Conservation (phyloP, 2,113 vertebrate genomes). For the Sorex fumeus region DNA sequence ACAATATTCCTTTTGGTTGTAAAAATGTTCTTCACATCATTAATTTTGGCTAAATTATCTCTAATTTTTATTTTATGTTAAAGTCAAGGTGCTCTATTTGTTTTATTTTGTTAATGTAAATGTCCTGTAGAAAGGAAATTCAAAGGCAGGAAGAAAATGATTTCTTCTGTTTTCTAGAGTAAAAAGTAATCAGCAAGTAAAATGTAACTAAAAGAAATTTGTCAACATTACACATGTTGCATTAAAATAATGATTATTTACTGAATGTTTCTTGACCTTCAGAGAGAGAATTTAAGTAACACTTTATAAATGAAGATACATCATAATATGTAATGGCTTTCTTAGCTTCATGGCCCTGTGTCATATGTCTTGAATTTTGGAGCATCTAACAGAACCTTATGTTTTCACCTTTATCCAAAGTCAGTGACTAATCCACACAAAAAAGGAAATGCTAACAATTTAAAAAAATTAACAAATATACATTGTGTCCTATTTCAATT, state of each 20-base stretch:
- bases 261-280: background rate
- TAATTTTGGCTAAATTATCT: slow-evolving; percentile 62
- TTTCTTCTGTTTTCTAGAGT: background rate
- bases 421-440: background rate
- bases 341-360: background rate
- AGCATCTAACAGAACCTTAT: background rate
- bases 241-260: background rate
- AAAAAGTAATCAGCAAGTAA: slow-evolving; percentile 21
- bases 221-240: background rate
- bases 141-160: background rate
- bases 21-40: slow-evolving; percentile 48
- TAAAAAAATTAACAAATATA: too few relatives aligned
- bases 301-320: background rate
- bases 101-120: slow-evolving; percentile 12
- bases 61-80: slow-evolving; percentile 65
- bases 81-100: background rate
- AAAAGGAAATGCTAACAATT: background rate
- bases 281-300: background rate
- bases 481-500: background rate
- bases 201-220: background rate
- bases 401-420: background rate
- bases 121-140: slow-evolving; percentile 18
- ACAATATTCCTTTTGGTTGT: slow-evolving; percentile 13
- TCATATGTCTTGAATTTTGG: background rate
- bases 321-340: background rate